Evolutionary conservation across 2,113 vertebrate species (phyloP).

Genomic region (Cyanocitta stelleri): DNA sequence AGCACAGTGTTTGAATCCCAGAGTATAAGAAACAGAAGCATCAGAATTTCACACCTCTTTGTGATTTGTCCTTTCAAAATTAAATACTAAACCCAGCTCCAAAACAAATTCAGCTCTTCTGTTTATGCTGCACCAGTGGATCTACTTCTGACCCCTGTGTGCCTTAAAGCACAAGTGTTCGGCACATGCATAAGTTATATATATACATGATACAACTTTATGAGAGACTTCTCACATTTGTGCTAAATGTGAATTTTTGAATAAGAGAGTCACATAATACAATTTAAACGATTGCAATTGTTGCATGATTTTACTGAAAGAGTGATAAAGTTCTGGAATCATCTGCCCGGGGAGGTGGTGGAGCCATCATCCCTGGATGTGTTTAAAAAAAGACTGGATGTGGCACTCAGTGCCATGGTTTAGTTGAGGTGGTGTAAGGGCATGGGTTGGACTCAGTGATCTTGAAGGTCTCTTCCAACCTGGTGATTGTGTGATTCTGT

Average conservation of each 20-base stretch:
- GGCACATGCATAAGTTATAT: background rate
- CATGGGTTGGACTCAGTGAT: too few relatives aligned
- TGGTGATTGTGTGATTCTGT: too few relatives aligned
- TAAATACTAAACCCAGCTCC: background rate
- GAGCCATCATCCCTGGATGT: too few relatives aligned
- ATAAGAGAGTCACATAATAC: background rate
- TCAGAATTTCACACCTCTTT: background rate
- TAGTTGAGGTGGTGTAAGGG: too few relatives aligned
- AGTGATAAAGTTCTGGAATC: too few relatives aligned
- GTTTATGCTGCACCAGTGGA: background rate
- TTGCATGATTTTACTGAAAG: background rate
- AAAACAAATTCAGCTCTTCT: background rate
- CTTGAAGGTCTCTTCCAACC: too few relatives aligned
- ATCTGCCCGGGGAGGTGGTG: too few relatives aligned
- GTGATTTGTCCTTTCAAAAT: background rate
- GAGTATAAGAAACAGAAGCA: background rate
- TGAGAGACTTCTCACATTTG: background rate
- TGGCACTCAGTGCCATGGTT: too few relatives aligned
- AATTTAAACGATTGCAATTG: background rate
- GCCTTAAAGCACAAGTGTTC: background rate
- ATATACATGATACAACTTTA: background rate
- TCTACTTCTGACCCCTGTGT: background rate
- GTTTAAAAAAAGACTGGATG: too few relatives aligned
- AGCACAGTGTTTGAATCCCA: accelerated
- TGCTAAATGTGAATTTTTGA: background rate